These are phyloP conservation scores for Lepus americanus DNA, from an alignment of 2,113 vertebrate genomes.

Conservation along the genomic window DNA sequence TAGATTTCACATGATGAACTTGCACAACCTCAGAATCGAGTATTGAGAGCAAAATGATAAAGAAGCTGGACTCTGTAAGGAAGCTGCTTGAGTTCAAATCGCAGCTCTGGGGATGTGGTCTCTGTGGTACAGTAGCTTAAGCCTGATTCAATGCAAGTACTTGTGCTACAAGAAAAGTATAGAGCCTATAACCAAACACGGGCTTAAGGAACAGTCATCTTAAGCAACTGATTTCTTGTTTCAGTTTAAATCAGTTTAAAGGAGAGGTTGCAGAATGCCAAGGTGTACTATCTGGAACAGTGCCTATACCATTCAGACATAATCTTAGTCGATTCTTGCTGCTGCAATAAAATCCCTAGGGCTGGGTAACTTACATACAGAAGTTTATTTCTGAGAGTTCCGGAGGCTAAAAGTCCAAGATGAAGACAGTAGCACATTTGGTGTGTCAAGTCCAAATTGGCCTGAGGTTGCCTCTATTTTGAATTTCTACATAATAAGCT, in stretches of 20 bases:
- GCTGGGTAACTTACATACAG: neutral
- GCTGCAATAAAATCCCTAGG: neutral
- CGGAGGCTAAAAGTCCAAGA: neutral
- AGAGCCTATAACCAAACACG: no score
- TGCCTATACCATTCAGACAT: neutral
- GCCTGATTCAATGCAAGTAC: no score
- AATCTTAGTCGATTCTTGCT: neutral
- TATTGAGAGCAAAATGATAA: neutral
- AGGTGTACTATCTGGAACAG: neutral
- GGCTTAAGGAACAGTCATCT: no score
- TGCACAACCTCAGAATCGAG: neutral
- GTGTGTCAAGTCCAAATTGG: neutral
- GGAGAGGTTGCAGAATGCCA: neutral
- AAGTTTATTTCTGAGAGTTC: neutral
- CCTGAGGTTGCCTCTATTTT: neutral
- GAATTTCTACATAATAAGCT: neutral
- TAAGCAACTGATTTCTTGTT: no score
- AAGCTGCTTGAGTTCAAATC: neutral
- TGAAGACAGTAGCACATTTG: neutral
- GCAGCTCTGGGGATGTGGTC: neutral
- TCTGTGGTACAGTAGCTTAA: neutral
- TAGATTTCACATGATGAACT: slow-evolving; percentile 37
- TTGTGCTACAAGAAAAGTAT: no score
- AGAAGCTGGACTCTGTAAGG: neutral
- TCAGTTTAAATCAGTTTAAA: neutral